Evolutionary conservation across 2,113 vertebrate genomes (phyloP).

Genomic region (Columba janthina): DNA sequence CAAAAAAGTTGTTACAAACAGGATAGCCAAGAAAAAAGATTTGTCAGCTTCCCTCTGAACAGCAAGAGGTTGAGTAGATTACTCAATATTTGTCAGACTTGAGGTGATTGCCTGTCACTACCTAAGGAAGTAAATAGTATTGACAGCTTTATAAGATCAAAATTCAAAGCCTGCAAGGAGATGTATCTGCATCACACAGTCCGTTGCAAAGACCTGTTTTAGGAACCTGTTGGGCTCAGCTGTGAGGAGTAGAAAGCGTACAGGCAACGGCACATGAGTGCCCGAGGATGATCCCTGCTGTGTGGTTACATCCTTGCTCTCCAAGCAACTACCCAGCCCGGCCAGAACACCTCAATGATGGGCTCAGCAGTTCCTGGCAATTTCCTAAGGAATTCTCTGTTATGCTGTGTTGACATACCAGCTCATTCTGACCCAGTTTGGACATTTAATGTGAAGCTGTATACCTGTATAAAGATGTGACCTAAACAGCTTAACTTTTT

Average conservation of each 20-base stretch:
- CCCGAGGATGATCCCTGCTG: not conserved
- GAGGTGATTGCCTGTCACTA: slow-evolving; percentile 50
- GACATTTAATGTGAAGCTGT: not conserved
- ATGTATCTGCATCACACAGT: not conserved
- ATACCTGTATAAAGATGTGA: not conserved
- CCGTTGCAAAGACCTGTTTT: not conserved
- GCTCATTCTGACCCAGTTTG: not conserved
- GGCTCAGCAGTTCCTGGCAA: not conserved
- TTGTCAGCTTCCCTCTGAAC: slow-evolving; percentile 33
- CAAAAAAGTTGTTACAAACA: slow-evolving; percentile 39
- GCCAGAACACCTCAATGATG: not conserved
- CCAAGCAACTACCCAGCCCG: not conserved
- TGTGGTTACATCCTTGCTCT: accelerated
- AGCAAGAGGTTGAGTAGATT: slow-evolving; percentile 42
- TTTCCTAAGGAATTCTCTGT: not conserved
- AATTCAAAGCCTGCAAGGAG: slow-evolving; percentile 11
- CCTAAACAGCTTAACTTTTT: not conserved
- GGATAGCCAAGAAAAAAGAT: slow-evolving; percentile 11
- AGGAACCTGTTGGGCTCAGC: not conserved
- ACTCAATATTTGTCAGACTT: slow-evolving; percentile 50
- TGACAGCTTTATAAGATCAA: slow-evolving; percentile 39
- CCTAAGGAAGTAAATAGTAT: slow-evolving; percentile 11
- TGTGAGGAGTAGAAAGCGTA: not conserved
- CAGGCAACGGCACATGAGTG: not conserved
- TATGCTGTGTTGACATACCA: not conserved